phyloP scores from a whole-genome alignment of 2,888 invertebrate species.

The Leucophenga maculata region DNA sequence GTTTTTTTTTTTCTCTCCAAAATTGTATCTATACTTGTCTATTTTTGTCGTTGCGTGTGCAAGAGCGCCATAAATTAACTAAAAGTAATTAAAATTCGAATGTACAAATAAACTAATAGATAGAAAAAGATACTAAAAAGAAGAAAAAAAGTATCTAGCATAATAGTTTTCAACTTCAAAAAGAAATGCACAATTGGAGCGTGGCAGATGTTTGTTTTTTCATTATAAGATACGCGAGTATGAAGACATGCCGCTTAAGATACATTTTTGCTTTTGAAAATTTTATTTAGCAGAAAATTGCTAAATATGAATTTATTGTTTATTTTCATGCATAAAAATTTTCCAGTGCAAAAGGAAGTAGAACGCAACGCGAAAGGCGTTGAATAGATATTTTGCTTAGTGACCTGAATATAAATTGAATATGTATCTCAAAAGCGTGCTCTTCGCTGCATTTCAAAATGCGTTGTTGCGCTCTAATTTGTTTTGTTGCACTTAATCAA shows the following conservation, averaged over 20 bases:
- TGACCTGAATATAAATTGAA: constrained; percentile 25
- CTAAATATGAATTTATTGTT: constrained; percentile 16
- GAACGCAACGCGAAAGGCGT: constrained; percentile 15
- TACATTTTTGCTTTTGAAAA: background rate
- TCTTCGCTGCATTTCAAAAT: constrained; percentile 2
- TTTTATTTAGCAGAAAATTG: constrained; percentile 8
- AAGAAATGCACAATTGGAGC: constrained; percentile 38
- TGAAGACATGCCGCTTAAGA: background rate
- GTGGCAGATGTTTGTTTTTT: constrained; percentile 21
- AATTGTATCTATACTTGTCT: background rate
- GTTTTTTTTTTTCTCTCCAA: no score
- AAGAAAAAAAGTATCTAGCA: background rate
- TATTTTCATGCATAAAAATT: constrained; percentile 6
- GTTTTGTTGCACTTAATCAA: constrained; percentile 21
- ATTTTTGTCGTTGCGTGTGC: constrained; percentile 15
- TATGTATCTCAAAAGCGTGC: background rate
- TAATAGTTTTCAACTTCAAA: constrained; percentile 27
- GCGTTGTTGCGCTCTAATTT: constrained; percentile 38
- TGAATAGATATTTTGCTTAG: constrained; percentile 12
- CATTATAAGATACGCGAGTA: no score
- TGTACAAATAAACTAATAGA: constrained; percentile 7
- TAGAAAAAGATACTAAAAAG: constrained; percentile 6
- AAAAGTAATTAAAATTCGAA: constrained; percentile 16
- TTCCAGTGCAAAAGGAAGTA: constrained; percentile 14
- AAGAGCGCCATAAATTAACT: constrained; percentile 32